phyloP scores from a whole-genome alignment of 2,113 vertebrate species.

The Saguinus imperator region DNA sequence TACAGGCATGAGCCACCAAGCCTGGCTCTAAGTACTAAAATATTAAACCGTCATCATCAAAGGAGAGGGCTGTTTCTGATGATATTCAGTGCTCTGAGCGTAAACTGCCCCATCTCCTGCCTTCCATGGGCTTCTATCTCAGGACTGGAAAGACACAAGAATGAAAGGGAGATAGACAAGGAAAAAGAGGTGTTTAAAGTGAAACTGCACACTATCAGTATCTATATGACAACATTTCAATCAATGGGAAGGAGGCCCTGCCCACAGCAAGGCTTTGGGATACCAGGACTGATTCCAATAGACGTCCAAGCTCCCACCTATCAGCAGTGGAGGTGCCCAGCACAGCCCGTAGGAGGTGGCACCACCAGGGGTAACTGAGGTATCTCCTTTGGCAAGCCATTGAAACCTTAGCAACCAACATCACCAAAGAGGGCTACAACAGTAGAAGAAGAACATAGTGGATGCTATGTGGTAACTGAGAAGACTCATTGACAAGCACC shows the following conservation, averaged over 20 bases:
- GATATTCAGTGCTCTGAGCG: not conserved
- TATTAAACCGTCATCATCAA: not conserved
- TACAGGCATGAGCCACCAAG: too few species aligned
- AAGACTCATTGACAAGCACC: not conserved
- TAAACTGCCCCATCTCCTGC: not conserved
- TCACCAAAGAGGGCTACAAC: not conserved
- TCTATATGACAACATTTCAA: not conserved
- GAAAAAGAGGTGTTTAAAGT: not conserved
- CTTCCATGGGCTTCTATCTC: not conserved
- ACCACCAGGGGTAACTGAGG: not conserved
- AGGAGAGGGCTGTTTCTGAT: not conserved
- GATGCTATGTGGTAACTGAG: not conserved
- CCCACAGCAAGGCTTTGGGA: not conserved
- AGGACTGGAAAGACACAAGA: not conserved
- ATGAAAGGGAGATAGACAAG: not conserved
- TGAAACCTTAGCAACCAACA: not conserved
- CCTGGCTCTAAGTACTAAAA: not conserved
- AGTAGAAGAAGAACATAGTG: not conserved
- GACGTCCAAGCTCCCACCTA: too few species aligned
- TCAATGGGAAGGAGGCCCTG: not conserved
- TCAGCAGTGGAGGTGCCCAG: not conserved
- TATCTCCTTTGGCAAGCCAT: not conserved
- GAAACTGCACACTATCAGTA: not conserved
- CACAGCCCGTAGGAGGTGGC: not conserved
- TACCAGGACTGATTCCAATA: not conserved